These are phyloP conservation scores for Ips typographus DNA, from an alignment of 1,140 invertebrate species.

Conservation along the genomic window DNA sequence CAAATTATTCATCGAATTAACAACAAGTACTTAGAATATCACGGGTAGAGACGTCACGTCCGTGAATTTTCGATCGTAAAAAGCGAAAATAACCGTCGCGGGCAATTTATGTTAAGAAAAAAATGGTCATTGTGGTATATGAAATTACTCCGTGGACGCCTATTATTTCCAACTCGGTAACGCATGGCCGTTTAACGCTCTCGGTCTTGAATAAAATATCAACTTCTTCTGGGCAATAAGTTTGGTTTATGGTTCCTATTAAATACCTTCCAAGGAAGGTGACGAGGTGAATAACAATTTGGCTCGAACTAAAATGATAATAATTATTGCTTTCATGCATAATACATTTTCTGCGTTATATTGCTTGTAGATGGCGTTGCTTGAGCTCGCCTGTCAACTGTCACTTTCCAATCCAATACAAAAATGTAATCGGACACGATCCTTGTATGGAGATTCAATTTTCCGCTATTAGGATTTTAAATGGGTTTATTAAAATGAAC, in stretches of 20 bases:
- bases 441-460: no score
- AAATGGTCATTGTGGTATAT: conserved; percentile 10
- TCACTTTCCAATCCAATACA: no score
- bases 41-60: background rate
- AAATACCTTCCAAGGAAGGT: conserved; percentile 10
- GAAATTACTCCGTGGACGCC: conserved; percentile 5
- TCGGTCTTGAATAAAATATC: conserved; percentile 14
- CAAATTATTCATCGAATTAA: no score
- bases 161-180: conserved; percentile 12
- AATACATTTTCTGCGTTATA: no score
- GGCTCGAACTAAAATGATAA: background rate
- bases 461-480: no score
- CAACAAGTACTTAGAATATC: no score
- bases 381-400: no score
- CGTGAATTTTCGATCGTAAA: conserved; percentile 2
- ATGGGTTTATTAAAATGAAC: no score
- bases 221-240: conserved; percentile 11
- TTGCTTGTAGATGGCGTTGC: no score
- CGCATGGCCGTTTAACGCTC: conserved; percentile 8
- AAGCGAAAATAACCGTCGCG: background rate
- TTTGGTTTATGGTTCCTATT: conserved; percentile 12
- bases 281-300: background rate
- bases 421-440: no score
- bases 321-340: background rate
- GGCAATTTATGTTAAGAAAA: conserved; percentile 1